phyloP scores from a whole-genome alignment of 1,140 invertebrate species.

The Colletes gigas region DNA sequence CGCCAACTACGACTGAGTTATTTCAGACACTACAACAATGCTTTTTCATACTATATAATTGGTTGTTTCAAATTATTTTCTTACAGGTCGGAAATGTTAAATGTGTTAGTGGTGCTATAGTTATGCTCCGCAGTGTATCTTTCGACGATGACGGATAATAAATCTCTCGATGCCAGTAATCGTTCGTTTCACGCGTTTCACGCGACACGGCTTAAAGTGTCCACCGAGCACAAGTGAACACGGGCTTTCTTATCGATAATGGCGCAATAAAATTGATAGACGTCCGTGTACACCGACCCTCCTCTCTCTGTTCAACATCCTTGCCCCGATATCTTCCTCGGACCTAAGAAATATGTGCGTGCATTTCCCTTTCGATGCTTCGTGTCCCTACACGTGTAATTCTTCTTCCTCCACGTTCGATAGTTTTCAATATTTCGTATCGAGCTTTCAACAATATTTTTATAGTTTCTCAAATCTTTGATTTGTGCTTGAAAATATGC shows the following conservation, averaged over 20 bases:
- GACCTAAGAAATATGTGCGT: background rate
- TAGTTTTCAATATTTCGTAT: background rate
- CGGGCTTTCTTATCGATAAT: constrained; percentile 34
- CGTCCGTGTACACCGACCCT: background rate
- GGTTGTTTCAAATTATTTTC: no score
- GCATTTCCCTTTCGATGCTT: background rate
- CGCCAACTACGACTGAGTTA: no score
- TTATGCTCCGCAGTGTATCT: background rate
- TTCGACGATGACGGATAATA: constrained; percentile 17
- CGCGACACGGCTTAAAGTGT: constrained; percentile 3
- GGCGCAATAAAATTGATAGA: constrained; percentile 40
- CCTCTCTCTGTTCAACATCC: constrained; percentile 1
- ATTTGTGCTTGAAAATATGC: no score
- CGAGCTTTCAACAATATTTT: background rate
- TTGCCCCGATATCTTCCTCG: background rate
- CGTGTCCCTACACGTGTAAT: background rate
- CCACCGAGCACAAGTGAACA: background rate
- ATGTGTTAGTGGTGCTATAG: no score
- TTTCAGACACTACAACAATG: no score
- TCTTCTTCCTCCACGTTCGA: no score
- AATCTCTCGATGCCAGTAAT: constrained; percentile 18
- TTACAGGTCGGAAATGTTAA: no score
- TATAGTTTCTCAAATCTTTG: no score
- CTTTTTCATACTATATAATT: no score
- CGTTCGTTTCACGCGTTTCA: constrained; percentile 23